phyloP scores from a whole-genome alignment of 92 coral and sea anemone genomes.

The Palythoa grandis region DNA sequence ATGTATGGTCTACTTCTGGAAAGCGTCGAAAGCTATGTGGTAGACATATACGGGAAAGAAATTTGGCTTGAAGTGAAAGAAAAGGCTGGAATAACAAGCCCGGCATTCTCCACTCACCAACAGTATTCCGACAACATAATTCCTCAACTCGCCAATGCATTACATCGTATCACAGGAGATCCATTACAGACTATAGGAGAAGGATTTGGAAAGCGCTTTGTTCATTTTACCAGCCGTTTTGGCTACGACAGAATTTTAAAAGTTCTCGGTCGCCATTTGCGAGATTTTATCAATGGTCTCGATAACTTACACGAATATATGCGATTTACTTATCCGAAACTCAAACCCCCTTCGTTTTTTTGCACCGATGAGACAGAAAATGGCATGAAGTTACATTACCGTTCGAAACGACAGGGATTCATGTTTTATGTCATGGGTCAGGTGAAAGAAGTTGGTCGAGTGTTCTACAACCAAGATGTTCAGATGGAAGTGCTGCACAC shows the following conservation, averaged over 20 bases:
- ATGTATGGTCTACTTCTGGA: conserved; percentile 80
- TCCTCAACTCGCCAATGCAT: conserved; percentile 53
- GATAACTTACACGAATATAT: conserved; percentile 86
- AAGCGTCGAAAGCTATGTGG: conserved; percentile 60
- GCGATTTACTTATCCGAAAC: conserved; percentile 82
- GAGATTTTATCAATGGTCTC: conserved; percentile 84
- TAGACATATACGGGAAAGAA: conserved; percentile 69
- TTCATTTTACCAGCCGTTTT: conserved; percentile 76
- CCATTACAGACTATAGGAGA: conserved; percentile 52
- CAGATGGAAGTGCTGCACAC: conserved; percentile 69
- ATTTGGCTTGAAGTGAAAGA: conserved; percentile 76
- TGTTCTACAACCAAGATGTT: conserved; percentile 74
- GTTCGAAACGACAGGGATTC: conserved; percentile 84
- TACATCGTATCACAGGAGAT: conserved; percentile 69
- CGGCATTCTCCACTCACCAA: conserved; percentile 64
- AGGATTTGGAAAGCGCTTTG: conserved; percentile 66
- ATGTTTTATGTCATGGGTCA: conserved; percentile 78
- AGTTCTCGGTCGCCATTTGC: conserved; percentile 85
- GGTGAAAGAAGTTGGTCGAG: conserved; percentile 82
- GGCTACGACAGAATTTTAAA: conserved; percentile 84
- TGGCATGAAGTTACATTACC: conserved; percentile 82
- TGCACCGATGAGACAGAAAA: conserved; percentile 83
- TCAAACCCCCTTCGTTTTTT: conserved; percentile 83
- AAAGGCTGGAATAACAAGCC: conserved; percentile 57
- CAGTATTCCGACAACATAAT: conserved; percentile 71